Evolutionary conservation across 2,888 invertebrate genomes (phyloP).

Genomic region (Agriopis leucophaearia): DNA sequence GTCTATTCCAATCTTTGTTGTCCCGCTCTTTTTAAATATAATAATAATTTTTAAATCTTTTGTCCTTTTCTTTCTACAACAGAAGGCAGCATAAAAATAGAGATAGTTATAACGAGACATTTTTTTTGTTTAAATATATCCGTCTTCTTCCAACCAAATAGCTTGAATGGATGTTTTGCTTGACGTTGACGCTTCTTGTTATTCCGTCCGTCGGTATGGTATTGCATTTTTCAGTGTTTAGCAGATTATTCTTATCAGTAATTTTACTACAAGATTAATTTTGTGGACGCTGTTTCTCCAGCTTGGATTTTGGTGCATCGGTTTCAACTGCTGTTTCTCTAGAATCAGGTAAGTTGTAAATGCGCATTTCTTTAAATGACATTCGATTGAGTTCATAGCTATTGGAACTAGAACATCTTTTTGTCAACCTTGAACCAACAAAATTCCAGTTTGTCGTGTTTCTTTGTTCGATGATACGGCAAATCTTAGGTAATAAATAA

Average conservation of each 20-base stretch:
- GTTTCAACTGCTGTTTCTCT: slow-evolving; percentile 45
- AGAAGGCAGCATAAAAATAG: slow-evolving; percentile 11
- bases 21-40: slow-evolving; percentile 45
- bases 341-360: slow-evolving; percentile 67
- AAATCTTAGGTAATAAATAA: slow-evolving; percentile 11
- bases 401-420: slow-evolving; percentile 62
- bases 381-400: slow-evolving; percentile 56
- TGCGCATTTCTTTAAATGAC: slow-evolving; percentile 77
- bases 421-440: slow-evolving; percentile 79
- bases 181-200: slow-evolving; percentile 61
- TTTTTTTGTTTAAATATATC: slow-evolving; percentile 10
- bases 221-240: slow-evolving; percentile 70
- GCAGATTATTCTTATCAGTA: slow-evolving; percentile 66
- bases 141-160: slow-evolving; percentile 50
- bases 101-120: slow-evolving; percentile 20
- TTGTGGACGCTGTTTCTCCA: slow-evolving; percentile 55
- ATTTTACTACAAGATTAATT: slow-evolving; percentile 63
- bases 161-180: slow-evolving; percentile 52
- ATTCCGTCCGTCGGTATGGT: slow-evolving; percentile 63
- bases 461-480: slow-evolving; percentile 64
- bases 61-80: slow-evolving; percentile 26
- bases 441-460: slow-evolving; percentile 62
- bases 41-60: not conserved
- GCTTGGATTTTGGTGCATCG: slow-evolving; percentile 64
- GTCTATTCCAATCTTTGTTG: slow-evolving; percentile 47